Evolutionary conservation across 2,888 invertebrate genomes (phyloP), one percentile per base, ranked within the genome.

Genomic region (Hypomecis punctinalis): DNA sequence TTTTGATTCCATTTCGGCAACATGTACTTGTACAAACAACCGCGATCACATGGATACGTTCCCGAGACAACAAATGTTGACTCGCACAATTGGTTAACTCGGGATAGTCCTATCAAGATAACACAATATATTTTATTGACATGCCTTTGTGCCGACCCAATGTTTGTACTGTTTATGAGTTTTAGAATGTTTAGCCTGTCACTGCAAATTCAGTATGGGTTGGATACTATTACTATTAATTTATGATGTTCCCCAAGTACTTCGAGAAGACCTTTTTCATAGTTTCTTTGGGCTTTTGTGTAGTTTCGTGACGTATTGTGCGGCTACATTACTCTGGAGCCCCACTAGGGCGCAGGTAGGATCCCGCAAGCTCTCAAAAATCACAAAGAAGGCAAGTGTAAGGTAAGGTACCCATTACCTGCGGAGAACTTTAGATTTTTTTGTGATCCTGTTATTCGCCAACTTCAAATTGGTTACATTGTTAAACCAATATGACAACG

Each of bases 341-440:
- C 39, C 53, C 39, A 23, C 46, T 49, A 43, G 10, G 13, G 54
- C 47, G 48, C 65, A 66, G 65, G 65, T 66, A 66, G 48, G 48
- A 61, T 51, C 52, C 57, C 37, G 47, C 47, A 57, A 53, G 45
- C 57, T 53, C 58, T 63, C 52, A 42, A 51, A 7, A 47, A 47
- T 46, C 51, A 64, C 59, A 61, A 65, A 56, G 63, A 51, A 64
- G 49, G 60, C 55, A 56, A 64, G 49, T 64, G 59, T 60, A 46
- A 45, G 39, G 42, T 45, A 35, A 48, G n/a, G 8, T 56, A 61
- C 55, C 62, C 55, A 0, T 11, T 60, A 63, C 64, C 60, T 65
- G 65, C 52, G 36, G 47, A 56, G 61, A 57, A 56, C 60, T 53
- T 56, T 47, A 33, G n/a, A 8, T 9, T 11, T 59, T 49, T 54